These are phyloP conservation scores for Albula goreensis DNA, from an alignment of 2,113 vertebrate genomes.

Conservation along the genomic window DNA sequence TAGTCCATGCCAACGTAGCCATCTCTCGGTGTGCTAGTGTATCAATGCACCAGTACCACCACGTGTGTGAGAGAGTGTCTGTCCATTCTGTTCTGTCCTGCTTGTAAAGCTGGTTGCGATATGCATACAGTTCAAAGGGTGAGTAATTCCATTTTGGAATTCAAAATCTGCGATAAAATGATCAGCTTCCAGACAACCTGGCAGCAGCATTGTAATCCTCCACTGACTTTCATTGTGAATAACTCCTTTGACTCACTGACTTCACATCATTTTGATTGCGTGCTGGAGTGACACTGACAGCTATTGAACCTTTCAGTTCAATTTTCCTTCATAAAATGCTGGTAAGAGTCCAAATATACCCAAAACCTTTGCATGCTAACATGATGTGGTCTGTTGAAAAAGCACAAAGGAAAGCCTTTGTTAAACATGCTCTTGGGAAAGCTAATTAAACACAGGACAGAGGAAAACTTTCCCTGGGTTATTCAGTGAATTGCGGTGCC, in stretches of 20 bases:
- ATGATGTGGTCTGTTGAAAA: not conserved
- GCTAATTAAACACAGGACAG: conserved; percentile 16
- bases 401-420: not conserved
- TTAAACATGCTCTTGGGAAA: conserved; percentile 10
- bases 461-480: conserved; percentile 7
- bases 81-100: no score
- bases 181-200: conserved; percentile 9
- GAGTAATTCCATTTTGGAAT: not conserved
- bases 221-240: not conserved
- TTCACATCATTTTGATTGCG: not conserved
- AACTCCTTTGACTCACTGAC: not conserved
- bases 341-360: not conserved
- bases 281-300: not conserved
- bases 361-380: not conserved
- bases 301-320: not conserved
- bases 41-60: no score
- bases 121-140: not conserved
- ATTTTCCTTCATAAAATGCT: not conserved
- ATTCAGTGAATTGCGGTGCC: not conserved
- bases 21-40: no score
- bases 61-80: no score
- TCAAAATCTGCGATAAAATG: not conserved
- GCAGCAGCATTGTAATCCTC: not conserved
- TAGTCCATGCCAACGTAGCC: no score
- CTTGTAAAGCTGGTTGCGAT: not conserved